Evolutionary conservation across 2,888 invertebrate genomes (phyloP), one percentile per base, ranked within the genome.

Genomic region (Pocota personata): DNA sequence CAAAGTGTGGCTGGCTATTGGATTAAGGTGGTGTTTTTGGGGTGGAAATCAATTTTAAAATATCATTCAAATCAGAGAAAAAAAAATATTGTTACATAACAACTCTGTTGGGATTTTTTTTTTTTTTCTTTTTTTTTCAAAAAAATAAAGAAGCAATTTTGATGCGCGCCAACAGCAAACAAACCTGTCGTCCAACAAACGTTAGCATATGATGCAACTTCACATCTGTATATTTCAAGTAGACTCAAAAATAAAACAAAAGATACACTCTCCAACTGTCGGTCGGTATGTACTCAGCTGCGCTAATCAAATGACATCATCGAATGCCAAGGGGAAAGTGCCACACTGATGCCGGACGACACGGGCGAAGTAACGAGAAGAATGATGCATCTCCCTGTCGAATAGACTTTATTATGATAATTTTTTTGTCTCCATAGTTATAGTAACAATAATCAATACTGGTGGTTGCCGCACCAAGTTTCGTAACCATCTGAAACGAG

Each of bases 241-340:
- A 60, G n/a, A n/a, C 69, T 78, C 72, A 73, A 78, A 84, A 69
- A 75, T 79, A 75, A 69, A 58, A 84, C 64, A 83, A 67, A 76
- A 82, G 67, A 60, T 82, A 60, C 50, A 62, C 60, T 62, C 55
- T 48, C 35, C 46, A 32, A 3, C 35, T 66, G 40, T 12, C 14
- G 50, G 46, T 30, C 27, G 35, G 58, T 60, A n/a, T 75, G 50
- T 66, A 60, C 50, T 77, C 77, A 78, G 83, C 58, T 79, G 71
- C 60, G 71, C 67, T 77, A 82, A 82, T 77, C 82, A 82, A 82
- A 82, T 86, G 86, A 86, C 86, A 86, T 86, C 86, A 86, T 77
- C 82, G 76, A 82, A 82, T 86, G 82, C 72, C 76, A 82, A 72
- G 86, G 82, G 66, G 72, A 86, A 86, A 86, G 72, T 80, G 43